Conservation (phyloP, 2,888 invertebrate genomes). For the Acronicta aceris region DNA sequence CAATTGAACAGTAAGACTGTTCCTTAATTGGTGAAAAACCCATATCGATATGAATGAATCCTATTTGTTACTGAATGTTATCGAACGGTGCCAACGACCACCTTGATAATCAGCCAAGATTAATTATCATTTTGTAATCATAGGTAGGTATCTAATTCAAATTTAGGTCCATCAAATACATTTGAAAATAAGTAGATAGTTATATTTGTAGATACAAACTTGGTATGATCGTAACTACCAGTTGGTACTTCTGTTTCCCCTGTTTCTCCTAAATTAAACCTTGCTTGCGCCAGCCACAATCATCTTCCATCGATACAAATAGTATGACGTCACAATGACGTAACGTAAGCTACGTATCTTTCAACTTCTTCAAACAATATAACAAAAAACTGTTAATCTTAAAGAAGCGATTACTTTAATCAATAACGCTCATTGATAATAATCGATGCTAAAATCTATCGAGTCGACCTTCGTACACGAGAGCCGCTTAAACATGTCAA, state of each 20-base stretch:
- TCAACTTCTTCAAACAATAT: conserved; percentile 48
- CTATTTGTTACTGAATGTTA: conserved; percentile 10
- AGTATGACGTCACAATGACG: conserved; percentile 43
- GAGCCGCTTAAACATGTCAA: conserved; percentile 51
- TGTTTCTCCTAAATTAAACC: conserved; percentile 1
- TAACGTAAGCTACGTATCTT: conserved; percentile 25
- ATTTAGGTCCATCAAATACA: background rate
- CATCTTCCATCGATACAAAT: conserved; percentile 12
- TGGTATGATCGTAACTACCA: too few species aligned
- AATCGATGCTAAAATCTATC: conserved; percentile 35
- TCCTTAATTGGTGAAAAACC: conserved; percentile 7
- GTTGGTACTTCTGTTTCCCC: background rate
- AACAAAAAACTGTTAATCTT: conserved; percentile 31
- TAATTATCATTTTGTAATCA: conserved; percentile 4
- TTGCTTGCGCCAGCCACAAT: conserved; percentile 7
- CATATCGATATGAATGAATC: conserved; percentile 11
- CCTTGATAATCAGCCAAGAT: conserved; percentile 29
- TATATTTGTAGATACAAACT: too few species aligned
- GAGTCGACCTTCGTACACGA: conserved; percentile 52
- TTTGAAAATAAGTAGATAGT: too few species aligned
- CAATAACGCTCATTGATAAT: conserved; percentile 49
- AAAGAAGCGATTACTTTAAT: conserved; percentile 46
- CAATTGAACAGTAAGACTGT: background rate
- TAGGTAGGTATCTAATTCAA: conserved; percentile 3
- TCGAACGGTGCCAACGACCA: conserved; percentile 6